A percentile compares a stretch with the other conserved stretches of the same genome.
phyloP scores from a whole-genome alignment of 2,113 vertebrate genomes.

The Clupea harengus region DNA sequence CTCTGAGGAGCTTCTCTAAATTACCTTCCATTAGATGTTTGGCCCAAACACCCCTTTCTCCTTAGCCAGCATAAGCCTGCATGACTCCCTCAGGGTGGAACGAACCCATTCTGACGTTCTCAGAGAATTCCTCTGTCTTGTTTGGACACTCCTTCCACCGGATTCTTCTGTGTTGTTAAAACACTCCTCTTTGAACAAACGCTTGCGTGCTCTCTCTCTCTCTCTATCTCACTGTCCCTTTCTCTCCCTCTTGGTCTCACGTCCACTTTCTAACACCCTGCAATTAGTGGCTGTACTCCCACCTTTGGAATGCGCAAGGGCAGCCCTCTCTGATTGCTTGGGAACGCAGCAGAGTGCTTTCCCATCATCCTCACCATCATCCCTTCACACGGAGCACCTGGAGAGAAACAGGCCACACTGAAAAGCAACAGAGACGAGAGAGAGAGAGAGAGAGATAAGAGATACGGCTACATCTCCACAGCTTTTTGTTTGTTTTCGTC shows the following conservation, averaged over 20 bases:
- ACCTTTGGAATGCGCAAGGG: conserved; percentile 50
- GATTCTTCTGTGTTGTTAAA: conserved; percentile 53
- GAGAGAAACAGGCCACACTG: background rate
- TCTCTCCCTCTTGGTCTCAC: conserved; percentile 43
- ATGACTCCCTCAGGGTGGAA: conserved; percentile 53
- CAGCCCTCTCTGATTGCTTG: conserved; percentile 37
- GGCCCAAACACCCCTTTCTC: background rate
- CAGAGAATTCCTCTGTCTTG: conserved; percentile 61
- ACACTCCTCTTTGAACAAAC: conserved; percentile 50
- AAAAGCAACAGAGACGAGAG: background rate
- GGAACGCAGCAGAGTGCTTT: background rate
- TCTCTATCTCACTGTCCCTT: conserved; percentile 36
- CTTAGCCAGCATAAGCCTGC: background rate
- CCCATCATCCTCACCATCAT: background rate
- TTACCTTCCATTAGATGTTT: background rate
- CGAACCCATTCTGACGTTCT: conserved; percentile 57
- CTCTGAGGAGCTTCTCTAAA: too few relatives aligned
- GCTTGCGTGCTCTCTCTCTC: conserved; percentile 11
- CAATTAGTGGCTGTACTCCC: conserved; percentile 43
- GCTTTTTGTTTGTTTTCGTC: background rate
- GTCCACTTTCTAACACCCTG: conserved; percentile 10
- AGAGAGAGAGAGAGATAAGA: background rate
- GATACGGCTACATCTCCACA: too few relatives aligned
- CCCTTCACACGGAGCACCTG: background rate
- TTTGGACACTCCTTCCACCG: conserved; percentile 45